Percentiles rank a stretch among this genome's conserved stretches.
Conservation (phyloP, 2,888 invertebrate genomes). For the Hoplodrina blanda region DNA sequence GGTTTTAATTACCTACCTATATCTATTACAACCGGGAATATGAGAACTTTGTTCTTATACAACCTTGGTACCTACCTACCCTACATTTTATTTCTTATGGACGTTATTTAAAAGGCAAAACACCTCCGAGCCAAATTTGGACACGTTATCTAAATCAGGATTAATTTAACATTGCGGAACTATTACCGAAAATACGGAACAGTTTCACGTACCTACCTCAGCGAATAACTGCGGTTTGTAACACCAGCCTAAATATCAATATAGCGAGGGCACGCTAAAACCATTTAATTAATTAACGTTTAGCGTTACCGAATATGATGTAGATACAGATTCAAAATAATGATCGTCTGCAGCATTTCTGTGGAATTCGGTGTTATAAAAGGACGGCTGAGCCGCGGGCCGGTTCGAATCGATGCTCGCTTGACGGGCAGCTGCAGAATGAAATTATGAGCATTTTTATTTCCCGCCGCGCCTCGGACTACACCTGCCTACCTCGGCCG, state of each 20-base stretch:
- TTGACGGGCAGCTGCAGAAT: slow-evolving; percentile 89
- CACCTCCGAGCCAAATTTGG: neutral
- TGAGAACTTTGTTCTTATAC: too few species aligned
- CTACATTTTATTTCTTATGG: neutral
- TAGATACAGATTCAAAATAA: slow-evolving; percentile 80
- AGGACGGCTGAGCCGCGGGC: slow-evolving; percentile 73
- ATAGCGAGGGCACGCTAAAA: slow-evolving; percentile 63
- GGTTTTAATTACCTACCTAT: too few species aligned
- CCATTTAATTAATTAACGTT: slow-evolving; percentile 65
- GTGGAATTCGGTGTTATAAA: slow-evolving; percentile 84
- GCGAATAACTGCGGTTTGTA: slow-evolving; percentile 42
- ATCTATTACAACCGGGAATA: too few species aligned
- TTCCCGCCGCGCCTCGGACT: slow-evolving; percentile 72
- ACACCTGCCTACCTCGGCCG: slow-evolving; percentile 84
- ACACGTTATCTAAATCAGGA: slow-evolving; percentile 18
- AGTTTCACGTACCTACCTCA: slow-evolving; percentile 36
- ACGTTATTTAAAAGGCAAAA: neutral
- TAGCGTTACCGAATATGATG: slow-evolving; percentile 66
- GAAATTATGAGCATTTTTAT: slow-evolving; percentile 90
- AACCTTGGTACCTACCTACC: too few species aligned
- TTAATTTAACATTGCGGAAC: slow-evolving; percentile 33
- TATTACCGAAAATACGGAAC: slow-evolving; percentile 38
- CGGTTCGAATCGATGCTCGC: slow-evolving; percentile 82
- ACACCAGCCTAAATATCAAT: slow-evolving; percentile 24
- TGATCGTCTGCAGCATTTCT: slow-evolving; percentile 80